Percentiles rank a stretch among this genome's conserved stretches.
phyloP scores from a whole-genome alignment of 2,113 vertebrate species.

The Galeopterus variegatus region DNA sequence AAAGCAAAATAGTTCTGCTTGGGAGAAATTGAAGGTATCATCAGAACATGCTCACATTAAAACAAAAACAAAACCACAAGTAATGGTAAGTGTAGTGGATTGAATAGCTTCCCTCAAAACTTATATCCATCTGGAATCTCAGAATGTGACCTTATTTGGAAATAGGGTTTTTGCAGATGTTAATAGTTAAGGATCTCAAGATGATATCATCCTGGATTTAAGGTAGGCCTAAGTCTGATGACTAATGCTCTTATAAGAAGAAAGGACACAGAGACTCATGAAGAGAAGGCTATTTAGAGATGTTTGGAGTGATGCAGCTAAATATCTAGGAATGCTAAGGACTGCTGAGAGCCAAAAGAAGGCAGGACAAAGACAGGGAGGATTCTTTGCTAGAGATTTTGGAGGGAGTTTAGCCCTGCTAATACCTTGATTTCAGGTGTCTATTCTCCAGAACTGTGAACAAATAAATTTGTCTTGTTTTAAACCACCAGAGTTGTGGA shows the following conservation, averaged over 20 bases:
- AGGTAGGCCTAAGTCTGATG: not conserved
- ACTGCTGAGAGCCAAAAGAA: not conserved
- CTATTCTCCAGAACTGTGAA: not conserved
- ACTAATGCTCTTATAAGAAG: not conserved
- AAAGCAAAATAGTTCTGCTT: not conserved
- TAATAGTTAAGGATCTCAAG: not conserved
- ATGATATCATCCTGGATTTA: not conserved
- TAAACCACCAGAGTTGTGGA: not conserved
- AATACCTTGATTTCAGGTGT: not conserved
- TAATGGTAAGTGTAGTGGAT: not conserved
- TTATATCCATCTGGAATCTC: not conserved
- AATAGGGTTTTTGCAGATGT: not conserved
- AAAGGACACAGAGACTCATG: not conserved
- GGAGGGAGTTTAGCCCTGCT: not conserved
- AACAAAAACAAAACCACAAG: not conserved
- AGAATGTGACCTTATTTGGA: not conserved
- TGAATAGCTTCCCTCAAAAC: not conserved
- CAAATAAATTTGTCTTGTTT: not conserved
- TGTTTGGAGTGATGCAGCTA: not conserved
- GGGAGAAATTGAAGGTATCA: not conserved
- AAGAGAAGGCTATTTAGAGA: too few relatives aligned
- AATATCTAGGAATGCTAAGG: not conserved
- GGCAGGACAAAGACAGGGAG: accelerated
- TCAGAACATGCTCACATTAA: not conserved
- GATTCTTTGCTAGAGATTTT: not conserved